phyloP scores from a whole-genome alignment of 2,888 invertebrate species.

The Epiblema foenella region DNA sequence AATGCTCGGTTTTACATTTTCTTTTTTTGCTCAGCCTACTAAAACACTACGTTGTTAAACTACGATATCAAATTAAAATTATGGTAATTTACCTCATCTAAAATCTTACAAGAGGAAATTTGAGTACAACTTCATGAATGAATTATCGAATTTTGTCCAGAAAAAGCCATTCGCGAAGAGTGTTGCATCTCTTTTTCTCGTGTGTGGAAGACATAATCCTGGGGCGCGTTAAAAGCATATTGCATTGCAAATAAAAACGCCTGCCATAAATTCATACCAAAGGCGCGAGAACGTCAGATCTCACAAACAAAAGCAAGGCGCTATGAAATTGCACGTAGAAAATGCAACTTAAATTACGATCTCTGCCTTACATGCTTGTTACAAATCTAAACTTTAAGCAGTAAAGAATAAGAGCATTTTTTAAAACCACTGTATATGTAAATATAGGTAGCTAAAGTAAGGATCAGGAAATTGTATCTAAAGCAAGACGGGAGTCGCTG shows the following conservation, averaged over 20 bases:
- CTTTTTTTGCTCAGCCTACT: too few relatives aligned
- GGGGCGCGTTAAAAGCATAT: background rate
- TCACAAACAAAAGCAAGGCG: slow-evolving; percentile 9
- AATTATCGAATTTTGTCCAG: too few relatives aligned
- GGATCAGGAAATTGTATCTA: background rate
- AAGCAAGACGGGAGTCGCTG: background rate
- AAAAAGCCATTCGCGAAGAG: too few relatives aligned
- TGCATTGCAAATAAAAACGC: slow-evolving; percentile 22
- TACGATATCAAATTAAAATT: too few relatives aligned
- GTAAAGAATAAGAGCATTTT: background rate
- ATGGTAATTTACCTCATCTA: too few relatives aligned
- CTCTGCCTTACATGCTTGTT: background rate
- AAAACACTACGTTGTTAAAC: too few relatives aligned
- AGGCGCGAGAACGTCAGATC: background rate
- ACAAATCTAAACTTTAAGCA: background rate
- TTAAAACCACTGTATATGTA: background rate
- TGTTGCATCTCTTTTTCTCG: too few relatives aligned
- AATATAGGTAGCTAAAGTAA: background rate
- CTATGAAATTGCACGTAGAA: slow-evolving; percentile 8
- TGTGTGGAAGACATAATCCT: too few relatives aligned
- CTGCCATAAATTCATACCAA: slow-evolving; percentile 29
- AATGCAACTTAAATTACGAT: background rate
- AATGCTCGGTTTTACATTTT: too few relatives aligned
- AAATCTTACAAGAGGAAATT: too few relatives aligned
- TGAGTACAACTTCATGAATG: too few relatives aligned